These are phyloP conservation scores for Xylocopa sonorina DNA, from an alignment of 1,140 invertebrate species.

Conservation along the genomic window DNA sequence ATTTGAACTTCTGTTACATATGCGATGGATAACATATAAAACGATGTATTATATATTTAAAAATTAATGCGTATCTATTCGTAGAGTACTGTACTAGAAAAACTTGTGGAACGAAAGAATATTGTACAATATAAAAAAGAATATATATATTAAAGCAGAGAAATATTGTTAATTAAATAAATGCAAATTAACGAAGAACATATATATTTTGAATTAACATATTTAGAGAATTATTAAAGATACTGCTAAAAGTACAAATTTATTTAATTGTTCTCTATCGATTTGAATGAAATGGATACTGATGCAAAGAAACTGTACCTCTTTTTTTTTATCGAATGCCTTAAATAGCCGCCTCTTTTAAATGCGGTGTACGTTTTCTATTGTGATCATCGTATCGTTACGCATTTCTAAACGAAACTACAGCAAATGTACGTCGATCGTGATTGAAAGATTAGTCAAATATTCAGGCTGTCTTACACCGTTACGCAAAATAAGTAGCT, in stretches of 20 bases:
- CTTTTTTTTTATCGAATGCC: background rate
- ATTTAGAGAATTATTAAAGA: background rate
- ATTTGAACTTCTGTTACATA: background rate
- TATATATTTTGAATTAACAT: background rate
- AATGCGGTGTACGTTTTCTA: constrained; percentile 27
- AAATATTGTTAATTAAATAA: background rate
- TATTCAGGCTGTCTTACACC: background rate
- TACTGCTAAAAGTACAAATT: background rate
- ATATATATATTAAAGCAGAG: background rate
- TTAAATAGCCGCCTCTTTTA: constrained; percentile 41
- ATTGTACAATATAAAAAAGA: background rate
- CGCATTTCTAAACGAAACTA: constrained; percentile 26
- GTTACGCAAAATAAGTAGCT: background rate
- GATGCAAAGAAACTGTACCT: background rate
- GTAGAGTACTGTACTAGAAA: background rate
- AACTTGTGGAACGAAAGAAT: background rate
- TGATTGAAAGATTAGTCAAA: background rate
- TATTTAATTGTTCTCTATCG: background rate
- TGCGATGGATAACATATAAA: background rate
- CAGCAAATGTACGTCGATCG: background rate
- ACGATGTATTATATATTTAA: background rate
- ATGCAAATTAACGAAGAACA: no score
- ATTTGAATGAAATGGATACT: background rate
- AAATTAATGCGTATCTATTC: background rate
- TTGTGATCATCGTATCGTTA: constrained; percentile 24